Conservation (phyloP, 2,797 vertebrate species). For the Myotis vivesi region DNA sequence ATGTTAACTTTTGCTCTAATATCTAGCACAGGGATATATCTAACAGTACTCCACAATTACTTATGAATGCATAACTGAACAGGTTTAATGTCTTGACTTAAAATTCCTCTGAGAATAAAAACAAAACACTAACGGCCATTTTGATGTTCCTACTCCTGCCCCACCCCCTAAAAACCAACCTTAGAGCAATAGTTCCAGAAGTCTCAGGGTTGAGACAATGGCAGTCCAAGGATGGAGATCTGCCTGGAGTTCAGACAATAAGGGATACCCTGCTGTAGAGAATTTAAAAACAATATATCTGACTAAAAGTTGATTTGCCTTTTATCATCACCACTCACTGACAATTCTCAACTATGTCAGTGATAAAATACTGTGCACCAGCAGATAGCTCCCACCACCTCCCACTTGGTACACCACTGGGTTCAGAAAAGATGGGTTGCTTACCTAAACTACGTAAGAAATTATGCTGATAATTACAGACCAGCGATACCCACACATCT, state of each 20-base stretch:
- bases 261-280: fast-evolving
- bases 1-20: neutral
- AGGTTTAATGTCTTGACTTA: neutral
- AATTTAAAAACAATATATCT: neutral
- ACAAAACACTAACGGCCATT: neutral
- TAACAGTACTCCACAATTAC: neutral
- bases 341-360: neutral
- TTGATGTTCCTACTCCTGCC: neutral
- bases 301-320: neutral
- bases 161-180: fast-evolving
- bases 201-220: neutral
- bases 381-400: neutral
- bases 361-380: neutral
- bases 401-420: neutral
- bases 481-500: neutral
- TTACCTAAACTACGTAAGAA: neutral
- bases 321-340: neutral
- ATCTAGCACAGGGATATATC: neutral
- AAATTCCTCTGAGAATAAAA: neutral
- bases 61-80: neutral
- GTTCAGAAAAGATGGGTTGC: neutral
- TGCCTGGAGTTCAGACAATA: neutral
- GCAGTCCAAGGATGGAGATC: neutral
- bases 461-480: neutral
- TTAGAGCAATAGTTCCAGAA: neutral